These are phyloP conservation scores for Sarcophilus harrisii DNA, from an alignment of 2,797 vertebrate genomes.

Conservation along the genomic window DNA sequence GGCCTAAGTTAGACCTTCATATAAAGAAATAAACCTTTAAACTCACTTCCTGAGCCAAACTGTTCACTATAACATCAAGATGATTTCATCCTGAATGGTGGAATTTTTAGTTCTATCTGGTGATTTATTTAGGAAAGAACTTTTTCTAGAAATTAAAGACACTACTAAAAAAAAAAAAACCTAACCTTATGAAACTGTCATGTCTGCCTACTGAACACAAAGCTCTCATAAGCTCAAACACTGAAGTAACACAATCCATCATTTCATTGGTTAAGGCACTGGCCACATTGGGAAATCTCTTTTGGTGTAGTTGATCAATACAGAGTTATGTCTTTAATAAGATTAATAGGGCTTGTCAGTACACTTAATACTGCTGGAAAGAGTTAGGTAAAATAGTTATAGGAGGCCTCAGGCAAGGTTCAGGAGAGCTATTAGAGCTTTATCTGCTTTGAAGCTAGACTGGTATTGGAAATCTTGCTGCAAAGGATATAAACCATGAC, in stretches of 20 bases:
- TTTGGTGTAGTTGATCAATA: neutral
- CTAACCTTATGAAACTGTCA: neutral
- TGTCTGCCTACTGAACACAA: neutral
- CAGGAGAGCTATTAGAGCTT: neutral
- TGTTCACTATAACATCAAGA: neutral
- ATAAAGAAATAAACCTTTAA: neutral
- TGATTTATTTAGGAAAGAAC: neutral
- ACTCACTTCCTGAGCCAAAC: neutral
- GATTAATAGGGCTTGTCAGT: neutral
- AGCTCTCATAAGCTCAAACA: neutral
- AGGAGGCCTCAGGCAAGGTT: neutral
- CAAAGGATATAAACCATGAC: neutral
- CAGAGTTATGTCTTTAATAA: neutral
- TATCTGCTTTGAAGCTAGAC: neutral
- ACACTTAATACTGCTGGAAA: neutral
- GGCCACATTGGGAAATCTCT: constrained; percentile 1
- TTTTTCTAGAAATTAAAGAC: neutral
- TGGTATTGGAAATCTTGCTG: neutral
- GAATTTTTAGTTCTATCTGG: constrained; percentile 28
- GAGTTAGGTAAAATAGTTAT: neutral
- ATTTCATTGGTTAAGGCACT: constrained; percentile 8
- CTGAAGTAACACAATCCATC: neutral
- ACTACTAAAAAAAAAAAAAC: constrained; percentile 13
- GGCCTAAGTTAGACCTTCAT: neutral
- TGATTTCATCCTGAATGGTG: neutral